Base-by-base conservation (phyloP, 1,140 invertebrate species). In the Nebria ingens region DNA sequence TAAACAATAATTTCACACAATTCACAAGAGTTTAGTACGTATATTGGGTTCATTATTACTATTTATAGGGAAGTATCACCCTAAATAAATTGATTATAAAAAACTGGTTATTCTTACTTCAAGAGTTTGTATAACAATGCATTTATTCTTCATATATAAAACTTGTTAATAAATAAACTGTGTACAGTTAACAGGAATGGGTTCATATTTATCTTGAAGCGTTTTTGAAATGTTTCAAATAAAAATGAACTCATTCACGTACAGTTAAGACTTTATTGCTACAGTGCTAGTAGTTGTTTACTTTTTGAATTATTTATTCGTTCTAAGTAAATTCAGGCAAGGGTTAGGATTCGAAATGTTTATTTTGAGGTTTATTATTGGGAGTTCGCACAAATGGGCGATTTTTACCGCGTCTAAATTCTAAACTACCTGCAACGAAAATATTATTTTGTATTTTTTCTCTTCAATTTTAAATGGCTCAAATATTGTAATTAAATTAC, bases 381-480 rank as follows among this genome's bases (percentile, higher is more conserved):
- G 6, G 6, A 45, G 40, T 45, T 11, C 40, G 40, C 3, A 45
- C 15, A 45, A 45, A 45, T 12, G 40, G 40, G 17, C 40, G 40
- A 45, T 3, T 6, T 45, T 45, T 45, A 12, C 50, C 50, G 21
- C 50, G 50, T 20, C 50, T 20, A 22, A 51, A 51, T 13, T 21
- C 50, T 51, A 51, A 51, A 21, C 50, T 51, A 51, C 50, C 50
- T 51, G 50, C 17, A 51, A 21, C 1, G 4, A 51, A 21, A 51
- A 51, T 21, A 9, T n/a, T n/a, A n/a, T n/a, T n/a, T 9, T 9
- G 6, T 9, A 34, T 34, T 34, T 34, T n/a, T 9, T 34, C n/a
- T 34, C n/a, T 34, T n/a, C n/a, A n/a, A n/a, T 34, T 34, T 34
- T 9, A 34, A 34, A 12, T 38, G 3, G 17, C 13, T 38, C 17